Percentiles rank a stretch among this genome's conserved stretches.
Evolutionary conservation across 2,113 vertebrate genomes (phyloP).

Genomic region (Amblyopsis rosae): DNA sequence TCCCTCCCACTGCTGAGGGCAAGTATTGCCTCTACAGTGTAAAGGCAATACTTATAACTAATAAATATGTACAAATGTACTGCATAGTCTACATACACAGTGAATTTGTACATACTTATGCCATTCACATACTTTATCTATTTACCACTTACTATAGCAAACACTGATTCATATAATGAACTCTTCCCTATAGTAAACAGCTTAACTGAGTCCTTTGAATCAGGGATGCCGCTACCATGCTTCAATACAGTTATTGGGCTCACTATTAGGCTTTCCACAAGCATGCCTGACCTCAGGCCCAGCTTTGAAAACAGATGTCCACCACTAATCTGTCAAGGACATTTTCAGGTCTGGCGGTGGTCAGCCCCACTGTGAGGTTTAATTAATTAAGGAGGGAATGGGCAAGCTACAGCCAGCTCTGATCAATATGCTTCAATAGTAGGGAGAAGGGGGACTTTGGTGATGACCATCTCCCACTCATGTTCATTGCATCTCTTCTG

Average conservation of each 20-base stretch:
- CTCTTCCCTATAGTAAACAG: neutral
- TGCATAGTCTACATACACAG: too few species aligned
- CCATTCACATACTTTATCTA: too few species aligned
- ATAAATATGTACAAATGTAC: too few species aligned
- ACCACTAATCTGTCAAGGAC: conserved; percentile 42
- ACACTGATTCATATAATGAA: too few species aligned
- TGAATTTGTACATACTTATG: too few species aligned
- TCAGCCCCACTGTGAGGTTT: conserved; percentile 22
- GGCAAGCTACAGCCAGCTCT: neutral
- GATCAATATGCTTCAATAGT: conserved; percentile 47
- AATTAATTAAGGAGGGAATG: conserved; percentile 42
- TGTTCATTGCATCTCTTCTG: neutral
- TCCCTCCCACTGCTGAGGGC: too few species aligned
- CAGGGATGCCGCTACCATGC: neutral
- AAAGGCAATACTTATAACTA: too few species aligned
- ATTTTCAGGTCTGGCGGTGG: conserved; percentile 5
- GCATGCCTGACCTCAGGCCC: conserved; percentile 23
- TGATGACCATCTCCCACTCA: conserved; percentile 31
- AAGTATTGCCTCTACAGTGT: too few species aligned
- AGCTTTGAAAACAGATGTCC: conserved; percentile 43
- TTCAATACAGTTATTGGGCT: neutral
- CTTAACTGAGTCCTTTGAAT: neutral
- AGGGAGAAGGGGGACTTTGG: neutral
- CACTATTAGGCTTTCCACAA: neutral
- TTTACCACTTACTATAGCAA: too few species aligned